These are phyloP conservation scores for Eulemur mongoz DNA, from an alignment of 2,797 vertebrate species.

Conservation along the genomic window DNA sequence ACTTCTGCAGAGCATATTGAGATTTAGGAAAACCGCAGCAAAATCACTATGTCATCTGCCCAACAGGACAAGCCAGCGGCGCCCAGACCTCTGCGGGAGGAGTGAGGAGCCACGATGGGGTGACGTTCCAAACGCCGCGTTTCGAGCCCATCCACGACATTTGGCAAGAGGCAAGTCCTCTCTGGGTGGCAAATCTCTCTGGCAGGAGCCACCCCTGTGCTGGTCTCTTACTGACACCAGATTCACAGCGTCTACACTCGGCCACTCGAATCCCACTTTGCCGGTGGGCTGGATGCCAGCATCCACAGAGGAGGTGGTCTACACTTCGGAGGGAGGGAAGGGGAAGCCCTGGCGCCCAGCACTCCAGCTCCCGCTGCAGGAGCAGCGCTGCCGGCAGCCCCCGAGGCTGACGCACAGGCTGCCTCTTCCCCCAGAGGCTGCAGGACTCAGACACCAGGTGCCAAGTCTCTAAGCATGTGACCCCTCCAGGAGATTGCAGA, in stretches of 20 bases:
- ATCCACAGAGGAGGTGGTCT: neutral
- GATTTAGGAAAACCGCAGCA: constrained; percentile 73
- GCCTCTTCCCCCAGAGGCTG: neutral
- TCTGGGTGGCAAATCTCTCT: rapidly evolving
- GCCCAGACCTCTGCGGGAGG: rapidly evolving
- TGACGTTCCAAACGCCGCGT: rapidly evolving
- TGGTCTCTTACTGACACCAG: too few species aligned
- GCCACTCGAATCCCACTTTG: neutral
- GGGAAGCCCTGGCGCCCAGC: rapidly evolving
- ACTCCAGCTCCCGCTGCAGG: rapidly evolving
- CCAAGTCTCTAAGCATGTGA: rapidly evolving
- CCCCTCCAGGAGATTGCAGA: neutral
- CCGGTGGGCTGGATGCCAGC: neutral
- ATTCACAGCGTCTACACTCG: rapidly evolving
- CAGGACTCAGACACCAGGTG: neutral
- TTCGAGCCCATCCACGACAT: rapidly evolving
- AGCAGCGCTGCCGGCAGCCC: neutral
- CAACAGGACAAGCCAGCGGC: neutral
- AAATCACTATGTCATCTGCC: constrained; percentile 46
- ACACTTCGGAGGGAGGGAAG: neutral
- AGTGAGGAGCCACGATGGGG: rapidly evolving
- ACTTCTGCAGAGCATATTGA: constrained; percentile 77
- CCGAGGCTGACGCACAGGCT: too few species aligned
- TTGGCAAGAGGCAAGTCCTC: neutral
- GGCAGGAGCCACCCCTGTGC: rapidly evolving